Base-by-base conservation (phyloP, 2,888 invertebrate species). In the Lordiphosa fenestrarum region DNA sequence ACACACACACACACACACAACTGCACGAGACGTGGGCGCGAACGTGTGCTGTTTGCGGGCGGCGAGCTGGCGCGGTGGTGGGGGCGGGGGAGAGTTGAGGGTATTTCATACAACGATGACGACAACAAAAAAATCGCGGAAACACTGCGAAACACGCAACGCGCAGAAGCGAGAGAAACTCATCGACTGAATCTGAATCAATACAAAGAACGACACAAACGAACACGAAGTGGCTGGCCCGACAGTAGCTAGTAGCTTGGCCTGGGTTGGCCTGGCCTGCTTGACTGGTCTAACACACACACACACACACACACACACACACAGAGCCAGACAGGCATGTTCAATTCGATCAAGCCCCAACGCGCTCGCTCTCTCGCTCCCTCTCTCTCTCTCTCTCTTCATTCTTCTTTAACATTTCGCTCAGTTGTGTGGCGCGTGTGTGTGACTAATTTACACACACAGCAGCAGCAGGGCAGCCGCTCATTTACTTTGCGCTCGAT, bases 101-200 rank as follows among this genome's bases (percentile, higher is more conserved):
- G 44, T 9, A 9, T 9, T 30, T 30, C 30, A 30, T 30, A 30
- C 30, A 50, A 78, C 67, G 68, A 81, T 76, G 77, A 84, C 73
- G 82, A 73, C 73, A 82, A 73, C 69, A 71, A 73, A 74, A 73
- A 84, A 78, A 75, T 78, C 85, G 80, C 80, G 80, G 83, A 83
- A 83, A 78, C 78, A 82, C 69, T 78, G 75, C 78, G 83, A 83
- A 84, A 73, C 72, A 81, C 83, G 81, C 82, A 85, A 87, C 88
- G 87, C 87, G 87, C 88, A 86, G 88, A 87, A 87, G 83, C 88
- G 86, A 87, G 87, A 87, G 87, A 87, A 87, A 87, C 85, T 87
- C 73, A 77, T 84, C 84, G 86, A 87, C 86, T 87, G 81, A 87
- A 84, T 81, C 84, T 61, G 64, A 78, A 84, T 81, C 82, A 78